Percentiles rank a stretch among this genome's conserved stretches.
Conservation (phyloP, 92 coral and sea anemone genomes). For the Pocillopora grandis region DNA sequence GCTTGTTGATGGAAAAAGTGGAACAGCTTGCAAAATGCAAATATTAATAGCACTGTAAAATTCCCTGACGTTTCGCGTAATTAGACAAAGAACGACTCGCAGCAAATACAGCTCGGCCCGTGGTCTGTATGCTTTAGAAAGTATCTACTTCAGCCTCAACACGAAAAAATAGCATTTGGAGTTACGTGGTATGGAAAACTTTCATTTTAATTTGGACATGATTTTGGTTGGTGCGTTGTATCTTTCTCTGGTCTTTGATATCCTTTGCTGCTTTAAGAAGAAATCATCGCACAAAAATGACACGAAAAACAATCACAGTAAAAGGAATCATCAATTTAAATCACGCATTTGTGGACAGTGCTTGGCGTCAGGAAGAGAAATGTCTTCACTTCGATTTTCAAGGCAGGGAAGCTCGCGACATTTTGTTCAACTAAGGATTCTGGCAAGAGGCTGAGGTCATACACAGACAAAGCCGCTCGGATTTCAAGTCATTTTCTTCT, state of each 20-base stretch:
- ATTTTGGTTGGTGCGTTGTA: constrained; percentile 27
- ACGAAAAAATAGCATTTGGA: too few relatives aligned
- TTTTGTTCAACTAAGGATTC: constrained; percentile 37
- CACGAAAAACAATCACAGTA: constrained; percentile 2
- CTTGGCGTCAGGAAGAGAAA: background rate
- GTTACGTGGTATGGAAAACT: too few relatives aligned
- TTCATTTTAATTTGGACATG: background rate
- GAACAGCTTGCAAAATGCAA: background rate
- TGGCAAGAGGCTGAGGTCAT: constrained; percentile 14
- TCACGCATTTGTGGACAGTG: background rate
- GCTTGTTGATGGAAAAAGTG: background rate
- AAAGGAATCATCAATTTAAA: background rate
- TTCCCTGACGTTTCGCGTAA: constrained; percentile 34
- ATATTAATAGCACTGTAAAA: constrained; percentile 16
- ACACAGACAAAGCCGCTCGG: background rate
- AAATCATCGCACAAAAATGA: background rate
- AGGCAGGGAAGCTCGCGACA: constrained; percentile 18
- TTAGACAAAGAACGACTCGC: constrained; percentile 12
- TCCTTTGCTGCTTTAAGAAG: constrained; percentile 3
- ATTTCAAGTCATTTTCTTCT: background rate
- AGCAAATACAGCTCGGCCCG: background rate
- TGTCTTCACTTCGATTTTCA: background rate
- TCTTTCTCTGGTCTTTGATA: constrained; percentile 21
- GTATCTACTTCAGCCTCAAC: background rate
- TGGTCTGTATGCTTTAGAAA: background rate